Evolutionary conservation across 2,113 vertebrate species (phyloP).

Genomic region (Melospiza melodia): DNA sequence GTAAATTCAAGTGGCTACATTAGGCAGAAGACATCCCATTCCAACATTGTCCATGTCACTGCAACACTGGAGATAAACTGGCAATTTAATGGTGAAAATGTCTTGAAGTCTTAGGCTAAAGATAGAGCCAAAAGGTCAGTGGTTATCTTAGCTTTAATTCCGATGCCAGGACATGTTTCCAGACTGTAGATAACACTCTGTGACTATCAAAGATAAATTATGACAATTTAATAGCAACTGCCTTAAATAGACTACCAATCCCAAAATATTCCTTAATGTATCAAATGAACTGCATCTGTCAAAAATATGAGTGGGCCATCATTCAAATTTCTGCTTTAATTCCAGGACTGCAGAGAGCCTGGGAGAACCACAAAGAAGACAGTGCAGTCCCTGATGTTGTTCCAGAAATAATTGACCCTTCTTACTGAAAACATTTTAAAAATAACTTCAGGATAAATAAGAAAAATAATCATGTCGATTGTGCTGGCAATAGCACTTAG

Average conservation of each 20-base stretch:
- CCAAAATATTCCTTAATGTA: not conserved
- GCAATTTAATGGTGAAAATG: not conserved
- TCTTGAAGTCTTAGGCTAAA: not conserved
- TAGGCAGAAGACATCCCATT: not conserved
- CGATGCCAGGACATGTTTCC: not conserved
- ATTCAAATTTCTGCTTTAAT: not conserved
- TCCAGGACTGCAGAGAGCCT: not conserved
- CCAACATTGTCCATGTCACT: not conserved
- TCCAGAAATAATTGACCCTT: not conserved
- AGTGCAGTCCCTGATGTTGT: not conserved
- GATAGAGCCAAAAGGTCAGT: not conserved
- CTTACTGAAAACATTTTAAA: slow-evolving; percentile 14
- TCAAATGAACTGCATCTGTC: not conserved
- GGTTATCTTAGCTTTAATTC: not conserved
- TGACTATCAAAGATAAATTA: not conserved
- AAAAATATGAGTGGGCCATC: slow-evolving; percentile 13
- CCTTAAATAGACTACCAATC: not conserved
- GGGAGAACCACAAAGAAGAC: not conserved
- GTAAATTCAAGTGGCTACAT: not conserved
- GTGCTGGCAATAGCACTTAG: not conserved
- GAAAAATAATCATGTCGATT: not conserved
- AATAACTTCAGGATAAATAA: not conserved
- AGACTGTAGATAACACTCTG: not conserved
- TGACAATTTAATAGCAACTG: not conserved
- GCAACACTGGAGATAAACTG: not conserved